These are phyloP conservation scores for Neotragus pygmaeus DNA, from an alignment of 2,113 vertebrate species.

Conservation along the genomic window DNA sequence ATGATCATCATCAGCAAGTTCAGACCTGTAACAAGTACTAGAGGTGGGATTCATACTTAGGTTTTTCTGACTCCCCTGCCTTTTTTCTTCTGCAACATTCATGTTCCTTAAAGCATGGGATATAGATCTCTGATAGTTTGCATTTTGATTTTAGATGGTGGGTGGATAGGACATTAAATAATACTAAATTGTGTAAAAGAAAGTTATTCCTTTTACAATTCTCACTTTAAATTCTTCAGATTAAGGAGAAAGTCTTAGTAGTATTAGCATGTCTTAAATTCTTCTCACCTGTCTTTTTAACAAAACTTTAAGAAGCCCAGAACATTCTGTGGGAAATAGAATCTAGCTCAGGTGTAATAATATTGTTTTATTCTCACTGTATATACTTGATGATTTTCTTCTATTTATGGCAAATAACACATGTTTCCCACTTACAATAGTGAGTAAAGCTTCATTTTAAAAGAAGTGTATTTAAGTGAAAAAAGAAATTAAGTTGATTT, in stretches of 20 bases:
- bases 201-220: conserved; percentile 5
- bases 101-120: neutral
- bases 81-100: neutral
- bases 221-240: neutral
- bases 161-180: neutral
- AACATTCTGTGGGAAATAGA: neutral
- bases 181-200: neutral
- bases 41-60: neutral
- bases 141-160: neutral
- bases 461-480: neutral
- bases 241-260: neutral
- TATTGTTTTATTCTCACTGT: neutral
- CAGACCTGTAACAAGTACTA: neutral
- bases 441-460: conserved; percentile 14
- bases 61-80: neutral
- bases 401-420: neutral
- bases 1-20: neutral
- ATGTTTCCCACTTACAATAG: neutral
- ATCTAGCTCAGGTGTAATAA: neutral
- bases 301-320: conserved; percentile 3
- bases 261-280: neutral
- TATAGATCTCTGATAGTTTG: neutral
- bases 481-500: neutral
- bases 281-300: neutral
- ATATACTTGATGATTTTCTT: neutral